These are phyloP conservation scores for Cybosia mesomella DNA, from an alignment of 2,888 invertebrate species.

Conservation along the genomic window DNA sequence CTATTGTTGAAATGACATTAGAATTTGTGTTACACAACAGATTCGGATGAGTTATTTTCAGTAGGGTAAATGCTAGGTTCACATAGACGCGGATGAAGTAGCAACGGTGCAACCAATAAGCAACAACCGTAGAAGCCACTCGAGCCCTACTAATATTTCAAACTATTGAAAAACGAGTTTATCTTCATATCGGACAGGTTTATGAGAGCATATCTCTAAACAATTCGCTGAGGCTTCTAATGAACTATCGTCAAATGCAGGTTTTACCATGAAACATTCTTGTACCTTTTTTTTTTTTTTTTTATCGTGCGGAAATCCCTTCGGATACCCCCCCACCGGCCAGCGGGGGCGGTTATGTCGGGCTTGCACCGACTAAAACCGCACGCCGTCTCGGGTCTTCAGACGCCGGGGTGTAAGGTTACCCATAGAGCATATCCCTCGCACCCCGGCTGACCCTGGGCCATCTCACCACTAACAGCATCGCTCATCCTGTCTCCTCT, in stretches of 20 bases:
- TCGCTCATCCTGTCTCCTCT: too few relatives aligned
- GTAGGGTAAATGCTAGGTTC: slow-evolving; percentile 28
- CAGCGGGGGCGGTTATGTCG: too few relatives aligned
- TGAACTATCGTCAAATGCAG: slow-evolving; percentile 64
- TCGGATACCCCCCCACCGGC: too few relatives aligned
- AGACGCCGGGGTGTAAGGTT: too few relatives aligned
- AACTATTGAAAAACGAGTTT: slow-evolving; percentile 71
- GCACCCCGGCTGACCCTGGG: too few relatives aligned
- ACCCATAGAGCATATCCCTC: too few relatives aligned
- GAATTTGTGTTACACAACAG: slow-evolving; percentile 46
- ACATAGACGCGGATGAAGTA: slow-evolving; percentile 27
- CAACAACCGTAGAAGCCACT: slow-evolving; percentile 63
- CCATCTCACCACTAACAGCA: too few relatives aligned
- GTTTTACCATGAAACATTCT: slow-evolving; percentile 53
- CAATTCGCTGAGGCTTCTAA: slow-evolving; percentile 61
- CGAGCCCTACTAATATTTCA: slow-evolving; percentile 66
- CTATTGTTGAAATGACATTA: slow-evolving; percentile 43
- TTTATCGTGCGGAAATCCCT: too few relatives aligned
- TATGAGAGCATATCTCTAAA: slow-evolving; percentile 68
- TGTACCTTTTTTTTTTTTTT: too few relatives aligned
- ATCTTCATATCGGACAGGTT: slow-evolving; percentile 73
- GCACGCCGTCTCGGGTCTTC: too few relatives aligned
- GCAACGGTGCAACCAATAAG: slow-evolving; percentile 40
- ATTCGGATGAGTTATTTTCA: slow-evolving; percentile 55
- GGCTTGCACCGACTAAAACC: too few relatives aligned